Evolutionary conservation across 2,113 vertebrate genomes (phyloP).

Genomic region (Phalacrocorax brasilianus): DNA sequence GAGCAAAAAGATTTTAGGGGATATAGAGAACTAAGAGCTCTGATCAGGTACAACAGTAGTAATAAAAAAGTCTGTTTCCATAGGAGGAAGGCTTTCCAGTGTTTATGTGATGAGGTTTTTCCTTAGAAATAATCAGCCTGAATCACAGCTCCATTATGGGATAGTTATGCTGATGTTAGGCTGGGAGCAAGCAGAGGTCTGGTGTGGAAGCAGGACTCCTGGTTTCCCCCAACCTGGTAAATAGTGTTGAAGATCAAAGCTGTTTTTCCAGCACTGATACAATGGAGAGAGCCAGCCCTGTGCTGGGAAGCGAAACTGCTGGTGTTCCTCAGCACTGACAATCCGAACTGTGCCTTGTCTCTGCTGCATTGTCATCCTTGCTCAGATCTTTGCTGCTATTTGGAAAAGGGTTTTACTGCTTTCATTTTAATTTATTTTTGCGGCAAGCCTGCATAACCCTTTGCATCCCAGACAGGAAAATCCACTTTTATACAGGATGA

Average conservation of each 20-base stretch:
- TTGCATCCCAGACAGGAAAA: background rate
- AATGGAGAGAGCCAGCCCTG: background rate
- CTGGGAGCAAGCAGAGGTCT: background rate
- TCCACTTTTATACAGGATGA: background rate
- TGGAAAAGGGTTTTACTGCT: background rate
- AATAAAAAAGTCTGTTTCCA: background rate
- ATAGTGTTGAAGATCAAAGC: background rate
- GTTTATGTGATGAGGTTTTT: background rate
- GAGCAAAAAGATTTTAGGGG: background rate
- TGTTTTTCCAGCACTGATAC: background rate
- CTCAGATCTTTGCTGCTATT: conserved; percentile 1
- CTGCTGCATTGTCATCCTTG: background rate
- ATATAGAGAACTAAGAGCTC: background rate
- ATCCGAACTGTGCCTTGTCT: background rate
- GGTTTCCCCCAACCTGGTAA: background rate
- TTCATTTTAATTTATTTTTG: background rate
- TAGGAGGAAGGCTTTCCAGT: background rate
- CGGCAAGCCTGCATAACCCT: background rate
- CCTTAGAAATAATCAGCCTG: background rate
- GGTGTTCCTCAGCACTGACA: background rate
- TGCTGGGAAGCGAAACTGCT: background rate
- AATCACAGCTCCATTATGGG: background rate
- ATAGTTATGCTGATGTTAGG: background rate
- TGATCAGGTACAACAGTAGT: background rate
- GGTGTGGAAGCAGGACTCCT: background rate